Evolutionary conservation across 53 echinoderm and acorn worm genomes (phyloP).

Genomic region (Holothuria scabra): DNA sequence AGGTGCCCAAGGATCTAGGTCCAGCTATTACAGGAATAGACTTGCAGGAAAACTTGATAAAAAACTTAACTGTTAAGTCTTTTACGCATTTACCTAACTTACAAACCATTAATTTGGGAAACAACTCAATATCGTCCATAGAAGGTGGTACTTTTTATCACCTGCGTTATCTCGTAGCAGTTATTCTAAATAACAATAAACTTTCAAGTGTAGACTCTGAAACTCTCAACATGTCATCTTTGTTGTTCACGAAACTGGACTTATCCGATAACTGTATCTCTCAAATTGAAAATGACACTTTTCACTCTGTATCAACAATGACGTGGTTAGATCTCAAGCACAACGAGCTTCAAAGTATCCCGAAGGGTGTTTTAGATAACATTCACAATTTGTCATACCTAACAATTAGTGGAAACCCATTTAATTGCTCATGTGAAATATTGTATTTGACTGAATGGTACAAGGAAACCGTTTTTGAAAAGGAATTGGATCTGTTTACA

Average conservation of each 20-base stretch:
- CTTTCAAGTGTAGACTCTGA: neutral
- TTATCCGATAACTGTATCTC: neutral
- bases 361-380: neutral
- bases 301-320: neutral
- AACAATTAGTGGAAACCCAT: slow-evolving; percentile 2
- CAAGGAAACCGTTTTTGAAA: neutral
- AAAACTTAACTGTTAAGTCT: neutral
- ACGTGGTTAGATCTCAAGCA: neutral
- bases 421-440: slow-evolving; percentile 33
- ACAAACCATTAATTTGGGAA: neutral
- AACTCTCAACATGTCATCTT: neutral
- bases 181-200: neutral
- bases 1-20: neutral
- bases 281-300: neutral
- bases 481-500: neutral
- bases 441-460: slow-evolving; percentile 32
- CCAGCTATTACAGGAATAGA: neutral
- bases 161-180: neutral
- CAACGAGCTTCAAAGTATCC: neutral
- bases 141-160: neutral
- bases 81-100: neutral
- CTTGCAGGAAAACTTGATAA: neutral
- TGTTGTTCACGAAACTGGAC: neutral
- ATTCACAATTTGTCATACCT: slow-evolving; percentile 13
- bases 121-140: neutral